These are phyloP conservation scores for Schizaphis graminum DNA, from an alignment of 2,888 invertebrate genomes.

Conservation along the genomic window DNA sequence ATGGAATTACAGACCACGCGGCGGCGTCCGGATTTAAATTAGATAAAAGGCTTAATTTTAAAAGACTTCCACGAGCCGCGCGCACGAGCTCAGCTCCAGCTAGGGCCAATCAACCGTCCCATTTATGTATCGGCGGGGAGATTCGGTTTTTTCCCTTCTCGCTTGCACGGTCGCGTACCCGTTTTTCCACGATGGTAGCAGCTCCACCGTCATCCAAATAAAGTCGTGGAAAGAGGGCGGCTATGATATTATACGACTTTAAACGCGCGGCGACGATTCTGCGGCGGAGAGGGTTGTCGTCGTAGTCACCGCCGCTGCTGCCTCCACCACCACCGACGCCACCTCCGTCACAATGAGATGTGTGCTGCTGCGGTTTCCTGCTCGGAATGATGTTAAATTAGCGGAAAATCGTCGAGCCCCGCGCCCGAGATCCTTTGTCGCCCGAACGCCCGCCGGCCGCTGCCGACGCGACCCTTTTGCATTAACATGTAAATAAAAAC, in stretches of 20 bases:
- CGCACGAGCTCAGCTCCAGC: not conserved
- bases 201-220: not conserved
- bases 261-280: not conserved
- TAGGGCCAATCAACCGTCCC: conserved; percentile 60
- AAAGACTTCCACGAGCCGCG: conserved; percentile 52
- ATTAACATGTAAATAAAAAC: conserved; percentile 64
- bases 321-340: not conserved
- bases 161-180: not conserved
- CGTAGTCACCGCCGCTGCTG: not conserved
- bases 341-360: not conserved
- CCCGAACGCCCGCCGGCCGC: conserved; percentile 42
- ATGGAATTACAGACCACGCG: conserved; percentile 63
- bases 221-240: not conserved
- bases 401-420: conserved; percentile 68
- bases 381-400: conserved; percentile 68
- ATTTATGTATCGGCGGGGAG: conserved; percentile 44
- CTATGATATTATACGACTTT: not conserved
- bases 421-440: conserved; percentile 39
- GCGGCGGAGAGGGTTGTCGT: not conserved
- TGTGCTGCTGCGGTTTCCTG: conserved; percentile 46
- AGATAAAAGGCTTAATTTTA: conserved; percentile 66
- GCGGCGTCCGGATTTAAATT: conserved; percentile 60
- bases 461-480: conserved; percentile 46
- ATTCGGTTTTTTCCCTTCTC: not conserved
- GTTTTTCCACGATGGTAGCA: not conserved